These are phyloP conservation scores for Campoplex capitator DNA, from an alignment of 2,888 invertebrate genomes.

Conservation along the genomic window DNA sequence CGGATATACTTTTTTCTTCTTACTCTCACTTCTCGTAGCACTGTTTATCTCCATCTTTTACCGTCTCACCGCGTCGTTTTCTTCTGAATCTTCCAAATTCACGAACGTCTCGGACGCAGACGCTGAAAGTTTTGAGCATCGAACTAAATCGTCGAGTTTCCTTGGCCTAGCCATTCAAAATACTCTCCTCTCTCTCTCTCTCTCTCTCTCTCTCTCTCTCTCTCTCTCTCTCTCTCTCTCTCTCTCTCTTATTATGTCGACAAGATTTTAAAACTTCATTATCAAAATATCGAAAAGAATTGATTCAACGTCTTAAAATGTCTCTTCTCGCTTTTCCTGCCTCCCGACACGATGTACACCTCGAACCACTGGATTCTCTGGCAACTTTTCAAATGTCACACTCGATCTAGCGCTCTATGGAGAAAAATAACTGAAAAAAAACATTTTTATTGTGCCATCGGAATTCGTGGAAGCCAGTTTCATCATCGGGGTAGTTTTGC, in stretches of 20 bases:
- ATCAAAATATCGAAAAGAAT: neutral
- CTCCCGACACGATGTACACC: neutral
- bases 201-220: neutral
- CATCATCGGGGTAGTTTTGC: no score
- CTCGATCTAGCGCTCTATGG: neutral
- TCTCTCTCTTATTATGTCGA: neutral
- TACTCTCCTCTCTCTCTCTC: neutral
- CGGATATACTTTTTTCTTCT: conserved; percentile 60
- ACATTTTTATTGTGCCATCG: neutral
- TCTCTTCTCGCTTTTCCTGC: neutral
- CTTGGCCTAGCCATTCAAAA: neutral
- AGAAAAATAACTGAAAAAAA: neutral
- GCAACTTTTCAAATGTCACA: conserved; percentile 29
- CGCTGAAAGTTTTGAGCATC: conserved; percentile 15
- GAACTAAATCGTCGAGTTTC: neutral
- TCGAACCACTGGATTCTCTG: neutral
- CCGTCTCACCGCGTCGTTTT: neutral
- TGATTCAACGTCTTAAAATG: neutral
- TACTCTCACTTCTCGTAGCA: neutral
- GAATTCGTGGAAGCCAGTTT: neutral
- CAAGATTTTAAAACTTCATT: neutral
- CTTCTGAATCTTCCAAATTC: conserved; percentile 21
- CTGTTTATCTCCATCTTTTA: conserved; percentile 10
- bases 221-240: neutral
- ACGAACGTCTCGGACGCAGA: neutral